Evolutionary conservation across 30 jellyfish, hydroid and myxozoan genomes (phyloP), one percentile per base, ranked within the genome.

Genomic region (Pseudorhiza aurosa): DNA sequence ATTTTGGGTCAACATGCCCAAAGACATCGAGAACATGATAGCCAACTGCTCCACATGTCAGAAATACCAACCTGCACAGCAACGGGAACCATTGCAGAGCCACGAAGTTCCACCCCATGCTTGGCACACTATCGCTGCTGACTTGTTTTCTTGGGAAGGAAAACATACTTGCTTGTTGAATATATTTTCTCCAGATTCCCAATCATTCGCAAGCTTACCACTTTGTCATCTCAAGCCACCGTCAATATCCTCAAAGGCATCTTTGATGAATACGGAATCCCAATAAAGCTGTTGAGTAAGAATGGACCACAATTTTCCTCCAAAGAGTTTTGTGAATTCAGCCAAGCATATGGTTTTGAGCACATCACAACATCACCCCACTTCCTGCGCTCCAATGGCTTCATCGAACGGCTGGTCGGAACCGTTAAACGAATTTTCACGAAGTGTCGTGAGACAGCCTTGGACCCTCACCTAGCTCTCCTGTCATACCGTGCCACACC

Each of bases 401-500:
- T 32, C 59, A 51, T 30, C 17, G 77, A 51, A 62, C 37, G 87
- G 33, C 55, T 47, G 24, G 87, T 72, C 18, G 45, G 65, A 49
- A 72, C 77, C 8, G 40, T 51, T 26, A 72, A 72, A 31, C 44
- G 29, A 25, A 43, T 72, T 27, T 43, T 51, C 28, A 72, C 63
- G 26, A 72, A 72, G 59, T 32, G 87, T 31, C 60, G 65, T 33
- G 65, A 72, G 11, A 47, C 63, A 65, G 45, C 50, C 32, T 46
- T 40, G 21, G 65, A 72, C n/a, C 63, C 65, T 27, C 87, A 72
- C 14, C 6, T 43, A 27, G 87, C 44, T 21, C 32, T 72, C 79
- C 87, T 32, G 31, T 21, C 65, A 6, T 32, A 32, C 80, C 18
- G 87, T 21, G 87, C 87, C 46, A 72, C 87, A 72, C 81, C 77